phyloP scores from a whole-genome alignment of 2,113 vertebrate genomes.

The Podiceps cristatus region DNA sequence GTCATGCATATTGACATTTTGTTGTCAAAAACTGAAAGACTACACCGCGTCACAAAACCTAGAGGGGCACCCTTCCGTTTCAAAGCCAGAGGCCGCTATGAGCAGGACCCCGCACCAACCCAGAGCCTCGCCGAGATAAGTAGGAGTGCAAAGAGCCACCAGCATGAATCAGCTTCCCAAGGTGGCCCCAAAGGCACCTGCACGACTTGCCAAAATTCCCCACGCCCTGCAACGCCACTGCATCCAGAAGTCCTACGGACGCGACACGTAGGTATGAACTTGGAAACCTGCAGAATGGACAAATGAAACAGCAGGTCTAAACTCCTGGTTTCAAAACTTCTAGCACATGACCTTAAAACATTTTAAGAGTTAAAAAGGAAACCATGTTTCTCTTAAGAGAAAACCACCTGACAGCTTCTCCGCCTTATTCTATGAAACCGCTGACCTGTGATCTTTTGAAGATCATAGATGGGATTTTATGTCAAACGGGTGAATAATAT shows the following conservation, averaged over 20 bases:
- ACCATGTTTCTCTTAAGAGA: neutral
- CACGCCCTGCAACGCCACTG: neutral
- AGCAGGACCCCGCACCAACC: neutral
- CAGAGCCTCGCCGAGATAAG: neutral
- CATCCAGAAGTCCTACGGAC: neutral
- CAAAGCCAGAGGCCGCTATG: neutral
- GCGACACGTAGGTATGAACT: neutral
- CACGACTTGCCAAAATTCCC: neutral
- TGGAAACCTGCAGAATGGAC: neutral
- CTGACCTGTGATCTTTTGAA: neutral
- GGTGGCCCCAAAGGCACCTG: neutral
- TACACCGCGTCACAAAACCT: neutral
- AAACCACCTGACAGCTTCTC: neutral
- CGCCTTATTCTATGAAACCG: neutral
- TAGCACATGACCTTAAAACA: neutral
- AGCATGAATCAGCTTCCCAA: neutral
- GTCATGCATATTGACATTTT: neutral
- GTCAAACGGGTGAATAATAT: neutral
- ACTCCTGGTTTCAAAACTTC: neutral
- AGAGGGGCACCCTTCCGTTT: neutral
- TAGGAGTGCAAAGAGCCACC: neutral
- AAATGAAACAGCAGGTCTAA: neutral
- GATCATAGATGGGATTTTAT: neutral
- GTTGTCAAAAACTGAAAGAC: neutral
- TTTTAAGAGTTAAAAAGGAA: neutral